Base-by-base conservation (phyloP, 2,888 invertebrate species). In the Cerastis leucographa region DNA sequence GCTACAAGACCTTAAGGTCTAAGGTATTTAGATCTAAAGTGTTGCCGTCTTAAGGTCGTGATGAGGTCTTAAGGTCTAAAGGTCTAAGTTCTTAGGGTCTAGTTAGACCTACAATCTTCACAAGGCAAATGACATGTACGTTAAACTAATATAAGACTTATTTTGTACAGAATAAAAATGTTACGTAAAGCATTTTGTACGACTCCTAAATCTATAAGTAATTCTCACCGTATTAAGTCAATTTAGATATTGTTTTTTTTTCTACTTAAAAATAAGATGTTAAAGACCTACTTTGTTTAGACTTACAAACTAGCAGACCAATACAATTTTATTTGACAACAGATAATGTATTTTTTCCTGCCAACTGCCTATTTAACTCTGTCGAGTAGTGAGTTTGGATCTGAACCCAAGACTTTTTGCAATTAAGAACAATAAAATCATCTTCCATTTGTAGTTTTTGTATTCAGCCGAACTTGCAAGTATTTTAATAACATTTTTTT, bases 381-480 rank as follows among this genome's bases (percentile, higher is more conserved):
- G 40, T 49, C 59, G 2, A 51, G 14, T 40, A 40, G 19, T 19
- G 40, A 40, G 40, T 83, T 68, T 61, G 42, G 11, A 56, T 59
- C 59, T 3, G 4, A 44, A 70, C 54, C 46, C 56, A 22, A 67
- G n/a, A 72, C 22, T 42, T 67, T 59, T 62, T 42, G 12, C 49
- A 66, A 61, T 29, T 65, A 44, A 78, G 46, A 69, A 61, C 59
- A 68, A 71, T 40, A 19, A 62, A 83, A 42, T 68, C 44, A 62
- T 73, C 51, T 82, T 84, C 77, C 83, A 86, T 70, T 77, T 22
- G 66, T 73, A 77, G 65, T 54, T 83, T 81, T 84, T 84, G 67
- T 86, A 81, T 70, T 73, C n/a, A 14, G 19, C 22, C 1, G 44
- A 22, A 71, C 42, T 61, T 42, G 29, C 62, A 72, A 76, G 76